Evolutionary conservation across 2,888 invertebrate species (phyloP), one percentile per base, ranked within the genome.

Genomic region (Erynnis tages): DNA sequence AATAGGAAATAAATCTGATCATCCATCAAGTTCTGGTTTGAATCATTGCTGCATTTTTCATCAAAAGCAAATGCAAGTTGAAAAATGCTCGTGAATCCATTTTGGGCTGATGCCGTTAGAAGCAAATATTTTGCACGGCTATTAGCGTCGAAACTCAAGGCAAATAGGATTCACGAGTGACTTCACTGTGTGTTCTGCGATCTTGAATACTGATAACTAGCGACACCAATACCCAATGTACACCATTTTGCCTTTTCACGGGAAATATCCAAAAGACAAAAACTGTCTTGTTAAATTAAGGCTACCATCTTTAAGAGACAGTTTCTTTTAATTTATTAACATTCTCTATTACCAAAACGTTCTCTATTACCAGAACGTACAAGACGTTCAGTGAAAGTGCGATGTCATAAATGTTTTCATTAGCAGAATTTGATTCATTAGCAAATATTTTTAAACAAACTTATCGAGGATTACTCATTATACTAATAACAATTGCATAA

Each of bases 111-210:
- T 19, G 27, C 19, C 13, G 19, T 30, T 43, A 7, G 6, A 7
- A 43, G 30, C 30, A 30, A 44, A 44, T 16, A 44, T 44, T 44
- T 44, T 17, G 21, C 21, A 13, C 44, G 8, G 29, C 29, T 23
- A 47, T 47, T 27, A 35, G n/a, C 25, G 13, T 41, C 32, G 11
- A 27, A 35, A 29, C 43, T 32, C 44, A 37, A 52, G 45, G 30
- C 35, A 45, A 44, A 52, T 44, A 52, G 37, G 23, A 38, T 45
- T 37, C 44, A 16, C 37, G 14, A 21, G 43, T 50, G 50, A 50
- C 43, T 50, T 50, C 43, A 50, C 27, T 50, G 29, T 50, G 50
- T 50, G 29, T 19, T 43, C 11, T 13, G 25, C 23, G 35, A 43
- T 43, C 43, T 35, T 43, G 50, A 43, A 35, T 17, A 17, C 34